Base-by-base conservation (phyloP, 2,113 vertebrate genomes). In the Megaptera novaeangliae region DNA sequence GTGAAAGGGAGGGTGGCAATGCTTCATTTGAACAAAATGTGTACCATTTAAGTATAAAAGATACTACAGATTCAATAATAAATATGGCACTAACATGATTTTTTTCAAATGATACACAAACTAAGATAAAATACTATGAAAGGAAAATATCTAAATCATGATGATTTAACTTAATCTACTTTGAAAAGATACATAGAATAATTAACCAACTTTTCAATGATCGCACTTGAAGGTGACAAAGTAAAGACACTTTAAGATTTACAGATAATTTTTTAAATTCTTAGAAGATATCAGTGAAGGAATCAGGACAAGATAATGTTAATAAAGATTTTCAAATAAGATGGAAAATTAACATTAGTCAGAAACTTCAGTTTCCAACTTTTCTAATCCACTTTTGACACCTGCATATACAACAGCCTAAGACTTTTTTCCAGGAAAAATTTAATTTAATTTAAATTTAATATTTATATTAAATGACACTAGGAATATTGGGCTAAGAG, bases 101-200 rank as follows among this genome's bases (percentile, higher is more conserved):
- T 71, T 74, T 78, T 78, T 55, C 27, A 92, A 92, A 15, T 74
- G 44, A 64, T 36, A 49, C 27, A 91, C 9, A 85, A 80, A 92
- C 63, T 71, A 57, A 88, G 55, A 86, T 31, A 95, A 91, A 92
- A 88, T 72, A 57, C 31, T 64, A 36, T 29, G 44, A 88, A 8
- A 92, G 46, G 36, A 92, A 92, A 95, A 88, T 57, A 95, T 75
- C 44, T 88, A 86, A 91, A 78, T 84, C 29, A 81, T 69, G 59
- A 88, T 75, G 44, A 87, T 66, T 91, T 75, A 75, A 86, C 15
- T 61, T 78, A 78, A 59, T 61, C 57, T 88, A 74, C 84, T 82
- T 36, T 57, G 57, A 34, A 83, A 93, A 66, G n/a, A 90, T 78
- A 57, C 49, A 69, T 3, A 44, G 25, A 63, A 94, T 41, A 49